A percentile compares a stretch with the other conserved stretches of the same genome.
Evolutionary conservation across 37 sponge, comb jelly and placozoan genomes (phyloP).

Genomic region (Ephydatia muelleri): DNA sequence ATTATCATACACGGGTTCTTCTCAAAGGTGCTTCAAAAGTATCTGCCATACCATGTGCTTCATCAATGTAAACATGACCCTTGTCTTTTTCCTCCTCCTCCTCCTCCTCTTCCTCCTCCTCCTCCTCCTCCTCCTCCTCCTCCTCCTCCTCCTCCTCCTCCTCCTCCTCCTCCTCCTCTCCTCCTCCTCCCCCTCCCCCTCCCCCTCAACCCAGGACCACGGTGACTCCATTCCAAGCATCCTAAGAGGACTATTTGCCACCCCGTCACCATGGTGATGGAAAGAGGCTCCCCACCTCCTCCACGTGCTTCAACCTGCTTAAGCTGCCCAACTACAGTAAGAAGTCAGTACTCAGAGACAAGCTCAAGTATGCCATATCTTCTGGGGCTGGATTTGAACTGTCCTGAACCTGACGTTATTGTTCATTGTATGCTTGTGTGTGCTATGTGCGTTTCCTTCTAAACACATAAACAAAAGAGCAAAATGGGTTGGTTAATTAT

Average conservation of each 20-base stretch:
- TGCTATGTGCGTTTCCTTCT: neutral
- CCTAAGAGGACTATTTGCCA: constrained; percentile 75
- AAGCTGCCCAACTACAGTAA: constrained; percentile 93
- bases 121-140: too few species aligned
- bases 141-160: neutral
- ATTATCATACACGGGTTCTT: too few species aligned
- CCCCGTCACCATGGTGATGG: too few species aligned
- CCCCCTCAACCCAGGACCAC: constrained; percentile 47
- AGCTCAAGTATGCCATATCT: constrained; percentile 87
- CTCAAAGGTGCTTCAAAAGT: too few species aligned
- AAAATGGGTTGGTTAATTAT: too few species aligned
- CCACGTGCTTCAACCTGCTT: constrained; percentile 97
- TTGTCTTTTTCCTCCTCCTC: too few species aligned
- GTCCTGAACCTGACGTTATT: constrained; percentile 46
- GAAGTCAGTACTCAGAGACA: constrained; percentile 84
- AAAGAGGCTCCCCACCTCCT: constrained; percentile 91
- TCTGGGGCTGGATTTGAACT: constrained; percentile 97
- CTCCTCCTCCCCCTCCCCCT: neutral
- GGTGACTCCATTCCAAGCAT: constrained; percentile 76
- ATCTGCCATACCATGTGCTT: too few species aligned
- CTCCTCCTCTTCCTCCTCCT: too few species aligned
- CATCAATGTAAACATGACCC: too few species aligned
- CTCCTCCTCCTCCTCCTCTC: neutral
- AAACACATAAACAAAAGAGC: neutral
- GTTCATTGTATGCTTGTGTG: neutral